phyloP scores from a whole-genome alignment of 2,797 vertebrate species.

The Percopsis omiscomaycus region DNA sequence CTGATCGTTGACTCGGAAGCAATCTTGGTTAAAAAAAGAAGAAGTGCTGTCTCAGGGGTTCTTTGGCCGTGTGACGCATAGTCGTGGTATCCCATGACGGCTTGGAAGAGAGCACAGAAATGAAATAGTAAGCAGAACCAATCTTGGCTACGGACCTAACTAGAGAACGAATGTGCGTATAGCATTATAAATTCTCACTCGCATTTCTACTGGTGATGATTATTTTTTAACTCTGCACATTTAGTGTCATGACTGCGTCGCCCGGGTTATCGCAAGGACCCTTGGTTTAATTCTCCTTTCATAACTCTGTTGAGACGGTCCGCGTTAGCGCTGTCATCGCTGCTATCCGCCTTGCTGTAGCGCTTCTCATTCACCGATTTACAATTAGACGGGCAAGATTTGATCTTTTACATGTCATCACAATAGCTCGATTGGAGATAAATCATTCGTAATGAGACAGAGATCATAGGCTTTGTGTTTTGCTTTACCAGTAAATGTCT shows the following conservation, averaged over 20 bases:
- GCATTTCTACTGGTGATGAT: conserved; percentile 18
- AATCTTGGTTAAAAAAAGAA: conserved; percentile 44
- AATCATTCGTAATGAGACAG: conserved; percentile 75
- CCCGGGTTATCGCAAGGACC: conserved; percentile 10
- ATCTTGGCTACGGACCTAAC: background rate
- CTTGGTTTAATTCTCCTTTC: conserved; percentile 14
- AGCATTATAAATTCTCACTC: conserved; percentile 18
- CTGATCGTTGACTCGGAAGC: conserved; percentile 67
- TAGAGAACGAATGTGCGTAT: conserved; percentile 29
- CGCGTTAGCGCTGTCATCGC: conserved; percentile 33
- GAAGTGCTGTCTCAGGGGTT: conserved; percentile 62
- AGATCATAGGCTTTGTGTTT: conserved; percentile 80
- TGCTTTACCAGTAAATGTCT: conserved; percentile 76
- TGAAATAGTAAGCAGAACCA: too few relatives aligned
- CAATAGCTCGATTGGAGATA: conserved; percentile 74
- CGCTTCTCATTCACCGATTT: conserved; percentile 50
- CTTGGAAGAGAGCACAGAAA: conserved; percentile 51
- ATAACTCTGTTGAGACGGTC: conserved; percentile 24
- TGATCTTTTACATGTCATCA: conserved; percentile 74
- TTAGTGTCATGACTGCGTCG: conserved; percentile 18
- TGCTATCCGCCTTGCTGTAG: conserved; percentile 28
- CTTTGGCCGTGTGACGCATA: conserved; percentile 36
- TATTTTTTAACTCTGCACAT: conserved; percentile 15
- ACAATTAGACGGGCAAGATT: conserved; percentile 65
- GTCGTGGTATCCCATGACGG: conserved; percentile 52